These are phyloP conservation scores for Ichneumon xanthorius DNA, from an alignment of 2,888 invertebrate genomes.

Conservation along the genomic window DNA sequence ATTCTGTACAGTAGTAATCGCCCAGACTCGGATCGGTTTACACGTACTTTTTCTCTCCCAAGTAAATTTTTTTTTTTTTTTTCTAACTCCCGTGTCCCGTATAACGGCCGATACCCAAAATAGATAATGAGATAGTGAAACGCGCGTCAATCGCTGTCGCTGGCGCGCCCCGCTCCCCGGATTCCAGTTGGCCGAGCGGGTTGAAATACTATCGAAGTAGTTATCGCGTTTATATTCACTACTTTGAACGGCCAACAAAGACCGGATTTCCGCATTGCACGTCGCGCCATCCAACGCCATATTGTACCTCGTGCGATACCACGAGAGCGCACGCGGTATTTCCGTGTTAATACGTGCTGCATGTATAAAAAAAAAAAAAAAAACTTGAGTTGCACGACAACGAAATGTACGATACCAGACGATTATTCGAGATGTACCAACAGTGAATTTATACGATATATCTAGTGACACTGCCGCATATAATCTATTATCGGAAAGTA, in stretches of 20 bases:
- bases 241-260: constrained; percentile 6
- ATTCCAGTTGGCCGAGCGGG: background rate
- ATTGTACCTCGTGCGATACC: constrained; percentile 38
- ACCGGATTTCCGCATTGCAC: constrained; percentile 22
- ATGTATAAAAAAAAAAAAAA: background rate
- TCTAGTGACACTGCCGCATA: constrained; percentile 24
- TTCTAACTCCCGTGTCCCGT: background rate
- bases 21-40: background rate
- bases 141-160: background rate
- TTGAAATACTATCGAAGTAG: background rate
- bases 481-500: constrained; percentile 7
- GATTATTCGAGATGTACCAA: constrained; percentile 14
- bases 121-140: background rate
- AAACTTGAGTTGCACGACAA: background rate
- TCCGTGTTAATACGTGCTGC: constrained; percentile 6
- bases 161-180: background rate
- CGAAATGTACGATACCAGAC: background rate
- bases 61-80: background rate
- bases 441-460: constrained; percentile 24
- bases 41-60: background rate
- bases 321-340: constrained; percentile 4
- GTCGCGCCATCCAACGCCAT: constrained; percentile 36
- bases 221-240: background rate
- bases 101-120: background rate
- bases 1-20: background rate